Evolutionary conservation across 2,797 vertebrate species (phyloP), one percentile per base, ranked within the genome.

Genomic region (Tadarida brasiliensis): DNA sequence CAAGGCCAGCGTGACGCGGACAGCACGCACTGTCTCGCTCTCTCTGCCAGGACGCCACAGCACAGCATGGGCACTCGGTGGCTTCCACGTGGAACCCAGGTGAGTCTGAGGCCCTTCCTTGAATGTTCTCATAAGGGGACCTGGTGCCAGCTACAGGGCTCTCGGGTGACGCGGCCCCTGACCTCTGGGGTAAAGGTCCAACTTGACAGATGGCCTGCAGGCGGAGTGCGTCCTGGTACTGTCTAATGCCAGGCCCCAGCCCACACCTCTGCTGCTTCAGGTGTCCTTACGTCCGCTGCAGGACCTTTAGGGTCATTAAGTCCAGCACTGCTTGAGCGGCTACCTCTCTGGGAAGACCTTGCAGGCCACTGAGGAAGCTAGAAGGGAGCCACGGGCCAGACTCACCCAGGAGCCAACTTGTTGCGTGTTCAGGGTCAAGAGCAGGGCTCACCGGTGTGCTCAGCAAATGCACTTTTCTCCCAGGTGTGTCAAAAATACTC

Each of bases 381-480:
- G 35, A 56, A 89, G 28, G 15, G 3, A 8, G 61, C 33, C 26
- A 3, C 10, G 10, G 20, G 20, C 39, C 59, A 67, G 44, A 19
- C 2, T 5, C 9, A 15, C 30, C 59, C 22, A 24, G 35, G 8
- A 4, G 17, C 26, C 71, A 8, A 44, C 20, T 9, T 49, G 11
- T 14, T 2, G 0, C 1, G 9, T 33, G 30, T 83, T 30, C 39
- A 28, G 56, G 22, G 56, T 73, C 44, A n/a, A 26, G 49, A 57
- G 54, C 39, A 44, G 67, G 68, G 17, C 30, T 11, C 22, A 26
- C 0, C 0, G 1, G 0, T 1, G 1, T 17, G 8, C 15, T 15
- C 26, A 61, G 28, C 16, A n/a, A 39, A 14, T 3, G 16, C 19
- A 19, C 28, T 39, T 44, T 33, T 30, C 63, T 83, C 59, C 20